Evolutionary conservation across 1,140 invertebrate species (phyloP).

Genomic region (Tetragnatha versicolor): DNA sequence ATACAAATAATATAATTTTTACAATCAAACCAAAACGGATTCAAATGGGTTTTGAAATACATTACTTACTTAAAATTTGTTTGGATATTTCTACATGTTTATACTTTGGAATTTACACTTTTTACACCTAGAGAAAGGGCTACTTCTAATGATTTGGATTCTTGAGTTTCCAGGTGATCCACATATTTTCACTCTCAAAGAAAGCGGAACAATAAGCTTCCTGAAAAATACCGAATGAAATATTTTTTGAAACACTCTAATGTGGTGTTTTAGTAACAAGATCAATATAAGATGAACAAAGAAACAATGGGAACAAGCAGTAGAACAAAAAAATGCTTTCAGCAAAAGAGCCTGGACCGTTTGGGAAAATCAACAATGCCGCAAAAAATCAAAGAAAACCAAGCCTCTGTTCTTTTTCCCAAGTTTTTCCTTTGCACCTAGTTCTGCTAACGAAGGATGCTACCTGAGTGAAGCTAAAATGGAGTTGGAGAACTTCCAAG

Average conservation of each 20-base stretch:
- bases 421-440: neutral
- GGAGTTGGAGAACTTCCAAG: slow-evolving; percentile 40
- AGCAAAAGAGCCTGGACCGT: neutral
- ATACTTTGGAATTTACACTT: no score
- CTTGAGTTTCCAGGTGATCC: slow-evolving; percentile 25
- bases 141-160: neutral
- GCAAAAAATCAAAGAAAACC: slow-evolving; percentile 15
- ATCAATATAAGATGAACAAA: slow-evolving; percentile 40
- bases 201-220: slow-evolving; percentile 24
- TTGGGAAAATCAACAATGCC: slow-evolving; percentile 25
- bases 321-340: slow-evolving; percentile 23
- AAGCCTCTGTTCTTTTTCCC: neutral
- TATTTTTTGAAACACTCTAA: slow-evolving; percentile 44
- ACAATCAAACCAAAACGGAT: no score
- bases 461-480: slow-evolving; percentile 10
- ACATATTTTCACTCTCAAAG: slow-evolving; percentile 18
- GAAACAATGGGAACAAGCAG: slow-evolving; percentile 16
- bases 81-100: no score
- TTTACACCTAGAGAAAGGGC: no score
- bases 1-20: no score
- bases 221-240: slow-evolving; percentile 33
- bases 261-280: slow-evolving; percentile 49
- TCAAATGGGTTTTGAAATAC: no score
- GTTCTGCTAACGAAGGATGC: slow-evolving; percentile 4
- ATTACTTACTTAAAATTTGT: no score